Evolutionary conservation across 2,888 invertebrate genomes (phyloP).

Genomic region (Bombylius discolor): DNA sequence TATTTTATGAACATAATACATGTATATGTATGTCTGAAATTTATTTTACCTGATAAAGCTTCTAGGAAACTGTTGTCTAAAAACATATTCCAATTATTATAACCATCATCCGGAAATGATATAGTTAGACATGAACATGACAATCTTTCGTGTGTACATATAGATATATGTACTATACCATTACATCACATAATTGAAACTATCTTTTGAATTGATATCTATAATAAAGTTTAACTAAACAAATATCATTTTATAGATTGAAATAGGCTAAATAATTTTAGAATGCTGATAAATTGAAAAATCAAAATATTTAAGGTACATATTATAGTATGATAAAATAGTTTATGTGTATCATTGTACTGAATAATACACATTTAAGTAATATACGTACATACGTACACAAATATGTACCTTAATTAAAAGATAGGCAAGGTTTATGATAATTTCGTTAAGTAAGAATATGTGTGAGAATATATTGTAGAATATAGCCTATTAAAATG

Average conservation of each 20-base stretch:
- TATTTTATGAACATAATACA: too few relatives aligned
- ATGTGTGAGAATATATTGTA: too few relatives aligned
- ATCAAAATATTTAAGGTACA: background rate
- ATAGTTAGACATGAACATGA: conserved; percentile 59
- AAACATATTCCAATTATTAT: conserved; percentile 82
- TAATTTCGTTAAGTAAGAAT: too few relatives aligned
- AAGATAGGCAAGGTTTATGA: too few relatives aligned
- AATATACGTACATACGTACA: background rate
- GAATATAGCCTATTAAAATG: too few relatives aligned
- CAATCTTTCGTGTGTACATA: conserved; percentile 37
- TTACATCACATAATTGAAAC: conserved; percentile 84
- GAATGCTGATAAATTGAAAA: conserved; percentile 27
- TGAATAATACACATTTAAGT: too few relatives aligned
- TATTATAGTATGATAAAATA: too few relatives aligned
- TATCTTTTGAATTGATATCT: conserved; percentile 59
- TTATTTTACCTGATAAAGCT: conserved; percentile 68
- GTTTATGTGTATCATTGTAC: too few relatives aligned
- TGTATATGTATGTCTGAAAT: background rate
- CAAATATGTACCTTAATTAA: too few relatives aligned
- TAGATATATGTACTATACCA: conserved; percentile 53
- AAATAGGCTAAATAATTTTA: conserved; percentile 30
- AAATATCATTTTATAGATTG: conserved; percentile 31
- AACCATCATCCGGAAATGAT: conserved; percentile 64
- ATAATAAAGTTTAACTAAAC: conserved; percentile 72
- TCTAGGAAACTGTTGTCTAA: conserved; percentile 58